phyloP scores from a whole-genome alignment of 2,888 invertebrate species.

The Thelaira solivaga region DNA sequence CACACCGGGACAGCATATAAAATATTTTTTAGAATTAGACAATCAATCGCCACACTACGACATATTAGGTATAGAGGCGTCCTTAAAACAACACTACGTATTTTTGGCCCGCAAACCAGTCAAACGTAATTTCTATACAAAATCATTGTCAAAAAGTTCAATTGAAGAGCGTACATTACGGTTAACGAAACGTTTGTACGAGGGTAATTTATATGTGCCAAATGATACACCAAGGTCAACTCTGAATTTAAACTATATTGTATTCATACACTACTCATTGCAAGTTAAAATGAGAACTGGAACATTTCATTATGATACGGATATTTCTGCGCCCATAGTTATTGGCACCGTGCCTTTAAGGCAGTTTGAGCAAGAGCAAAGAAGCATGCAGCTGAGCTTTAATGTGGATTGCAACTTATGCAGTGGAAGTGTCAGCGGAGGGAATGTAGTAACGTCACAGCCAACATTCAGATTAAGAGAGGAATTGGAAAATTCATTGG shows the following conservation, averaged over 20 bases:
- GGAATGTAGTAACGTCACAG: constrained; percentile 54
- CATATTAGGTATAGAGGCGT: constrained; percentile 69
- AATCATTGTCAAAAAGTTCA: constrained; percentile 69
- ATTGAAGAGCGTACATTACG: constrained; percentile 69
- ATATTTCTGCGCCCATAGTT: constrained; percentile 70
- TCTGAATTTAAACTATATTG: constrained; percentile 71
- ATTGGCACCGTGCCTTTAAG: constrained; percentile 71
- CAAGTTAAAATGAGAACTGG: constrained; percentile 72
- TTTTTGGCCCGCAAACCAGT: constrained; percentile 72
- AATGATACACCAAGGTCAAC: constrained; percentile 85
- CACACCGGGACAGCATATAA: constrained; percentile 84
- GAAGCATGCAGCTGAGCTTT: not conserved
- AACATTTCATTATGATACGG: constrained; percentile 71
- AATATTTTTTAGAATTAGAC: constrained; percentile 83
- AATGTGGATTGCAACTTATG: constrained; percentile 43
- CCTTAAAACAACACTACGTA: constrained; percentile 71
- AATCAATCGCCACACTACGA: constrained; percentile 78
- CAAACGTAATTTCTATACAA: constrained; percentile 71
- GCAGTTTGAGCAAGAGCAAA: constrained; percentile 59
- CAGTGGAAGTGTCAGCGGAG: constrained; percentile 1
- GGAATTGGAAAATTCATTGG: constrained; percentile 38
- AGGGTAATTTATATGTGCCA: constrained; percentile 79
- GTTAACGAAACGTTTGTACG: constrained; percentile 77
- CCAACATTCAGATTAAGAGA: constrained; percentile 44
- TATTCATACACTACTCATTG: constrained; percentile 71